phyloP scores from a whole-genome alignment of 2,113 vertebrate genomes.

The Scortum barcoo region DNA sequence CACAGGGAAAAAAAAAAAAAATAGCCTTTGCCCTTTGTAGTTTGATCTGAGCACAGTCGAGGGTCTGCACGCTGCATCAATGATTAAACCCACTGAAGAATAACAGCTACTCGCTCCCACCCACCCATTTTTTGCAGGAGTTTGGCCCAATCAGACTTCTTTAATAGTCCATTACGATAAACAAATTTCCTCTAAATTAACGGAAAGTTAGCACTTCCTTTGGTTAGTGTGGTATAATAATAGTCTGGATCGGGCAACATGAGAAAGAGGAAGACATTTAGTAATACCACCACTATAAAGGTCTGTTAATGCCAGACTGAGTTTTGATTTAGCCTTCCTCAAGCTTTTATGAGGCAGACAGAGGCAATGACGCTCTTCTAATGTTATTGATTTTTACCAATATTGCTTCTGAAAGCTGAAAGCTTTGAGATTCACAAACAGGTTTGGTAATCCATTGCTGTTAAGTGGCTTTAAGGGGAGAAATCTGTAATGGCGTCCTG shows the following conservation, averaged over 20 bases:
- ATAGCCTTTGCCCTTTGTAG: conserved; percentile 73
- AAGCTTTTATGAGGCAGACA: not conserved
- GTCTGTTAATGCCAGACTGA: not conserved
- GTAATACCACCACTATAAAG: not conserved
- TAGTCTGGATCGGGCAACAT: not conserved
- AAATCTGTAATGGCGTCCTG: not conserved
- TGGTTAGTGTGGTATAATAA: not conserved
- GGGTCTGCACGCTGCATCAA: conserved; percentile 61
- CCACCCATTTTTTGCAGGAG: not conserved
- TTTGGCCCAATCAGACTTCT: not conserved
- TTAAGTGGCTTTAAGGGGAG: not conserved
- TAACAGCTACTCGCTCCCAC: conserved; percentile 17
- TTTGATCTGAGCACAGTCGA: conserved; percentile 54
- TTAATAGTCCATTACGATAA: not conserved
- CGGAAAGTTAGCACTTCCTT: not conserved
- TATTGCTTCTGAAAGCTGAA: not conserved
- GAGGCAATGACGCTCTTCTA: not conserved
- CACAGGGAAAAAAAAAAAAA: no score
- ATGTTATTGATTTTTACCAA: conserved; percentile 29
- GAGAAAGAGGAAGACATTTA: not conserved
- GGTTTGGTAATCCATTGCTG: not conserved
- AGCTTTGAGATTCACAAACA: not conserved
- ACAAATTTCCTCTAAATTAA: not conserved
- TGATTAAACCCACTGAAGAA: conserved; percentile 71
- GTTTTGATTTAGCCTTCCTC: conserved; percentile 1